phyloP scores from a whole-genome alignment of 1,140 invertebrate genomes.

The Atta colombica region DNA sequence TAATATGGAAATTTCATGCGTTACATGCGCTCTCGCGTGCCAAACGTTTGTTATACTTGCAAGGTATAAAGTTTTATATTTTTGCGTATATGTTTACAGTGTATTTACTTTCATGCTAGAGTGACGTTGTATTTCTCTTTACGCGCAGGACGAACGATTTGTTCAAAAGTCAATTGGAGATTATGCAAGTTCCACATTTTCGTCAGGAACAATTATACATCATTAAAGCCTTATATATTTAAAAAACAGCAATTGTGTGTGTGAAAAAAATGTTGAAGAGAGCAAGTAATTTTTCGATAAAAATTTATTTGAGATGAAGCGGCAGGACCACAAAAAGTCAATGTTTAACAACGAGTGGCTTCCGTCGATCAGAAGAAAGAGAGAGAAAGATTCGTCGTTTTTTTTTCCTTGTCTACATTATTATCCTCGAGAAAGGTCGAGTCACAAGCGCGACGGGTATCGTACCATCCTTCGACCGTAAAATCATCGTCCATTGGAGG shows the following conservation, averaged over 20 bases:
- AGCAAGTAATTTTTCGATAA: not conserved
- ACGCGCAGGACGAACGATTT: conserved; percentile 21
- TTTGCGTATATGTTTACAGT: not conserved
- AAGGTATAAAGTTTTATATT: conserved; percentile 14
- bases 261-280: not conserved
- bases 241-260: not conserved
- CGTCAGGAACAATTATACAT: not conserved
- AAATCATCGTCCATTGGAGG: conserved; percentile 83
- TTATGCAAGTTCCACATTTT: not conserved
- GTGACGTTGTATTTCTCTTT: conserved; percentile 9
- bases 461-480: conserved; percentile 77
- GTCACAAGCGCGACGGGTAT: conserved; percentile 50
- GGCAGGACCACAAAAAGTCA: conserved; percentile 9
- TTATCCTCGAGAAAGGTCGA: conserved; percentile 52
- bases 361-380: not conserved
- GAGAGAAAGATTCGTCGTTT: not conserved
- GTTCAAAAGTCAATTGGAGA: conserved; percentile 13
- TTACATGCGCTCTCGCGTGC: conserved; percentile 3
- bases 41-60: not conserved
- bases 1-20: conserved; percentile 45
- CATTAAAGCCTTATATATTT: not conserved
- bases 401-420: conserved; percentile 17
- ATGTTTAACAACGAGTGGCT: conserved; percentile 31
- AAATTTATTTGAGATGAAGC: conserved; percentile 18
- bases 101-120: not conserved